These are phyloP conservation scores for Macroteleia sp. DNA, from an alignment of 2,888 invertebrate genomes.

Conservation along the genomic window DNA sequence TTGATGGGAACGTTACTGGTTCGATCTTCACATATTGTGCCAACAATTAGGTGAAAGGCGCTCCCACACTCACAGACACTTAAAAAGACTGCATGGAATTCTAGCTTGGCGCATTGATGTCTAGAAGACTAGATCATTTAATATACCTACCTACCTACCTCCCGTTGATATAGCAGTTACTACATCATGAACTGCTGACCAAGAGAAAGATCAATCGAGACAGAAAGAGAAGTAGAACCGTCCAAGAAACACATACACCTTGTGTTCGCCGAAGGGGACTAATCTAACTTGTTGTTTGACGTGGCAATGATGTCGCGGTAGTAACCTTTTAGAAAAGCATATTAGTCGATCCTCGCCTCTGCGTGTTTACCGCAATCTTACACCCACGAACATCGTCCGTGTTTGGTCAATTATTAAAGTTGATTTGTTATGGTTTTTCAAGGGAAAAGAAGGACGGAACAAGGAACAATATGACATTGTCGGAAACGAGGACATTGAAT, in stretches of 20 bases:
- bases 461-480: slow-evolving; percentile 48
- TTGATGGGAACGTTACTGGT: slow-evolving; percentile 82
- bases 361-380: slow-evolving; percentile 42
- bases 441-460: slow-evolving; percentile 21
- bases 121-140: slow-evolving; percentile 75
- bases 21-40: slow-evolving; percentile 83
- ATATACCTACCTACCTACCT: slow-evolving; percentile 74
- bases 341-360: slow-evolving; percentile 46
- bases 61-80: slow-evolving; percentile 75
- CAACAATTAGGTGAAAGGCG: slow-evolving; percentile 84
- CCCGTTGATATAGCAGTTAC: slow-evolving; percentile 66
- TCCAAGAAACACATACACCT: slow-evolving; percentile 73
- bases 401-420: slow-evolving; percentile 51
- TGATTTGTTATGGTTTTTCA: slow-evolving; percentile 54
- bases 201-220: slow-evolving; percentile 9
- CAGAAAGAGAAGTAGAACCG: slow-evolving; percentile 45
- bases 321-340: slow-evolving; percentile 72
- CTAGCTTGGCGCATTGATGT: slow-evolving; percentile 33
- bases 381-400: slow-evolving; percentile 46
- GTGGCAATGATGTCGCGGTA: slow-evolving; percentile 69
- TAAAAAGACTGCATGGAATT: slow-evolving; percentile 46
- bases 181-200: slow-evolving; percentile 59
- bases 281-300: slow-evolving; percentile 75
- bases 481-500: slow-evolving; percentile 52
- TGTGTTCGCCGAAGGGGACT: slow-evolving; percentile 77